phyloP scores from a whole-genome alignment of 2,888 invertebrate genomes.

The Deilephila elpenor region DNA sequence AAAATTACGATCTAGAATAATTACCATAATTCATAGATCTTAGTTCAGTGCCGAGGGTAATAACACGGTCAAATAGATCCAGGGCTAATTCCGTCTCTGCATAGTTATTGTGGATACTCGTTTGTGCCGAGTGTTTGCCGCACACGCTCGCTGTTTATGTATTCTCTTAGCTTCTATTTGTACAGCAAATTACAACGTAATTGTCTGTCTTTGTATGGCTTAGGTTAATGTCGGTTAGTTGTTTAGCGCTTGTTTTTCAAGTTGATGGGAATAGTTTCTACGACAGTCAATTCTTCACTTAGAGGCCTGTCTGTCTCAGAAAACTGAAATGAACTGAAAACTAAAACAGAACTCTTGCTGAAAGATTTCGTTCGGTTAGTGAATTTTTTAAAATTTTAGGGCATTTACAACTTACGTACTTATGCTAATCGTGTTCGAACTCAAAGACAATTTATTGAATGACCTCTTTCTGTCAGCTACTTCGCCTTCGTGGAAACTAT shows the following conservation, averaged over 20 bases:
- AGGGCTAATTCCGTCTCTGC: constrained; percentile 12
- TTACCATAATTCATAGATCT: background rate
- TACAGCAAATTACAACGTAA: constrained; percentile 23
- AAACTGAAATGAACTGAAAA: no score
- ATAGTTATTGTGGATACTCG: constrained; percentile 8
- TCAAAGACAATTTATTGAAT: no score
- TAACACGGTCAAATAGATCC: background rate
- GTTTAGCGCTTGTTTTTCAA: background rate
- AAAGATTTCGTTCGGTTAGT: no score
- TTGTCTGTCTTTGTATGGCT: constrained; percentile 12
- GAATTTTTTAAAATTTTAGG: no score
- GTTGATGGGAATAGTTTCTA: background rate
- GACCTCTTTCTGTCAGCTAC: no score
- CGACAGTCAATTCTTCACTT: no score
- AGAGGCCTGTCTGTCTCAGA: no score
- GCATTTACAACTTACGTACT: no score
- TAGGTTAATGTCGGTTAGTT: background rate
- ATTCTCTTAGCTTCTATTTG: constrained; percentile 25
- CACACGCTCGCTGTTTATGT: constrained; percentile 12
- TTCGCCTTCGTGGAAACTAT: no score
- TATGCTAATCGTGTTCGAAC: no score
- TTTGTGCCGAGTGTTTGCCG: constrained; percentile 8
- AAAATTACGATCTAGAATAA: no score
- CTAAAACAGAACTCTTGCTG: no score
- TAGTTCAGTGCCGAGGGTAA: background rate